Evolutionary conservation across 2,797 vertebrate genomes (phyloP), one percentile per base, ranked within the genome.

Genomic region (Epinephelus malabaricus): DNA sequence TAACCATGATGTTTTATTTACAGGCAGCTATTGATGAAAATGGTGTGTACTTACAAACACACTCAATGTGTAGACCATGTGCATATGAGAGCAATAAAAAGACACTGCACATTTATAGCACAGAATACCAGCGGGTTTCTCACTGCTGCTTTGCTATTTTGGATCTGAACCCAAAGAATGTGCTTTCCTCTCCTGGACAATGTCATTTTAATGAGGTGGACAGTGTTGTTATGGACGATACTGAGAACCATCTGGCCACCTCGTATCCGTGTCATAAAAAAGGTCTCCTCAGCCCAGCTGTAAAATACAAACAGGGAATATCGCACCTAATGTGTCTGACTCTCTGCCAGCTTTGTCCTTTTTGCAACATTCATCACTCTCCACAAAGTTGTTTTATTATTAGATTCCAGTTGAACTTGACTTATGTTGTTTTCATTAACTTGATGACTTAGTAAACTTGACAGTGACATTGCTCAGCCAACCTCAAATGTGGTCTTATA

Each of bases 201-300:
- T 87, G 88, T 91, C 83, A 78, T 76, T 82, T 73, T 93, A 92
- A 93, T 87, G 86, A 93, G 83, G 79, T 86, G 86, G 90, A 87
- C 83, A 81, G 70, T 71, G 82, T 78, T 78, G 74, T 88, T 89
- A 79, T 75, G 82, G 73, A 87, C 12, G 38, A 87, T 76, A 86
- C 81, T 47, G 45, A 88, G 75, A 82, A 85, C 92, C 89, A 93
- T 93, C 93, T 95, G 93, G 90, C 74, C 69, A 69, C 75, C 81
- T 81, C 69, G 43, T 79, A 84, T 70, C 62, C 60, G 79, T 88
- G 90, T 93, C 87, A 89, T 92, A 83, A 89, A 86, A 78, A 40
- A 77, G 76, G 54, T 86, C 91, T 91, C 75, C 79, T 69, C 49
- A 83, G 76, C 64, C 76, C 81, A 81, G 90, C 88, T 87, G 84